A percentile compares a stretch with the other conserved stretches of the same genome.
These are phyloP conservation scores for Troglohyphantes excavatus DNA, from an alignment of 2,888 invertebrate species.

Conservation along the genomic window DNA sequence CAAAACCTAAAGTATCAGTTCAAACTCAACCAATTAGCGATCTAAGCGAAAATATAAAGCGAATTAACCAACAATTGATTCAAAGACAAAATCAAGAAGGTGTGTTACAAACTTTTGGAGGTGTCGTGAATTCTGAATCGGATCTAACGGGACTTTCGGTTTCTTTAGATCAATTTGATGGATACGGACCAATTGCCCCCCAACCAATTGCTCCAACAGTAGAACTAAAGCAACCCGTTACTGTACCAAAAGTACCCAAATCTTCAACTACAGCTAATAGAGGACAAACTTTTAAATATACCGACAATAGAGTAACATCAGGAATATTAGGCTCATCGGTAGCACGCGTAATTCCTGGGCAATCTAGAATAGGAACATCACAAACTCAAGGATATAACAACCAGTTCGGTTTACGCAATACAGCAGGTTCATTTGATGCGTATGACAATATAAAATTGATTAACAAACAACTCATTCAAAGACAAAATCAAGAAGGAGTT, in stretches of 20 bases:
- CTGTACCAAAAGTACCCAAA: not conserved
- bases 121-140: not conserved
- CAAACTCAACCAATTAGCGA: not conserved
- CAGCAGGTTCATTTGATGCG: not conserved
- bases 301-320: not conserved
- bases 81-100: slow-evolving; percentile 36
- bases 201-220: not conserved
- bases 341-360: not conserved
- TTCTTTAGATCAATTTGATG: not conserved
- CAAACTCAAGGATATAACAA: slow-evolving; percentile 21
- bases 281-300: not conserved
- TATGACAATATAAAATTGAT: not conserved
- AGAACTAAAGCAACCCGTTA: not conserved
- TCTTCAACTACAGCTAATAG: not conserved
- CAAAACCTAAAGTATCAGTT: not conserved
- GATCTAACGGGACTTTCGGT: not conserved
- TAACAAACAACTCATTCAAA: slow-evolving; percentile 12
- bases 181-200: not conserved
- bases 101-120: not conserved
- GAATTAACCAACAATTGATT: slow-evolving; percentile 1
- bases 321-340: not conserved
- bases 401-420: not conserved
- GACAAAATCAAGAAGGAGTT: slow-evolving; percentile 14
- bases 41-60: not conserved
- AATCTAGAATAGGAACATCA: not conserved